Evolutionary conservation across 2,797 vertebrate genomes (phyloP), one percentile per base, ranked within the genome.

Genomic region (Melanotaenia boesemani): DNA sequence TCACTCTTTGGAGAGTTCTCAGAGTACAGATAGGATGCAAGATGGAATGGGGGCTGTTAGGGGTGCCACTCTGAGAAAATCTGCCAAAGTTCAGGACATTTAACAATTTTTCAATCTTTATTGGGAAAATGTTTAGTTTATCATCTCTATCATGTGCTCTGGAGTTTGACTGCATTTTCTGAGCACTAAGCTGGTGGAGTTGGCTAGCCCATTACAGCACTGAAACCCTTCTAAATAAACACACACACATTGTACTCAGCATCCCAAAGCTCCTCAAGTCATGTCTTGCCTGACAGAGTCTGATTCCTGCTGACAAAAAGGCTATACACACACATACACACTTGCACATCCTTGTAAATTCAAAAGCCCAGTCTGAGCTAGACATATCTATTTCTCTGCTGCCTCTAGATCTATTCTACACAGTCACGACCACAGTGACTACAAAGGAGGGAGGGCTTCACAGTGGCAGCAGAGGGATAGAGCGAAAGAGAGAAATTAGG

Each of bases 261-360:
- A 37, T 89, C 86, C 80, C 82, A 83, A 76, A 80, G 70, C 86
- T 91, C 82, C 90, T 88, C 81, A 52, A 85, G 85, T 89, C 86
- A 90, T 86, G 80, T 92, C 86, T 80, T 87, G 67, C 69, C 79
- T 83, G 82, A 86, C 80, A 85, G 86, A 86, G 77, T 52, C 77
- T 91, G 83, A 92, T 90, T 90, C 86, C 87, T 84, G 84, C 86
- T 90, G 90, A 92, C 88, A 90, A 58, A 69, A 78, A 79, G 18
- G 36, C 84, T n/a, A 41, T n/a, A 41, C 60, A 54, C 70, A 65
- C 15, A 60, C 54, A 54, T n/a, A 54, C 65, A 57, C 63, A 67
- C 36, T 58, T 41, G 60, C 56, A 36, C n/a, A 79, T 10, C 67
- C n/a, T 70, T 71, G 61, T 76, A 76, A 64, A 81, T 83, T 79